Conservation (phyloP, 2,888 invertebrate genomes). For the Dione vanillae region DNA sequence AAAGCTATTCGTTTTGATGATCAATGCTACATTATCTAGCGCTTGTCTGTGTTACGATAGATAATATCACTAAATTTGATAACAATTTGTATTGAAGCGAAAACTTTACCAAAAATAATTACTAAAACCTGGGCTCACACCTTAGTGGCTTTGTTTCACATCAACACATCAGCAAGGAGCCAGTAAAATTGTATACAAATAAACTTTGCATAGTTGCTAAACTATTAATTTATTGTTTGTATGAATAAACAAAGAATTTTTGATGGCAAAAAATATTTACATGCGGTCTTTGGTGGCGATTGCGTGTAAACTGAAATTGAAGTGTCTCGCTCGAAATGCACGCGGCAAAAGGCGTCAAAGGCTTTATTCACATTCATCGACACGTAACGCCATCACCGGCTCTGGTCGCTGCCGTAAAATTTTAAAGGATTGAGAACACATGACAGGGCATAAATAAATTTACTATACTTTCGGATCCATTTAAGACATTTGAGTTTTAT, state of each 20-base stretch:
- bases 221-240: neutral
- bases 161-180: slow-evolving; percentile 62
- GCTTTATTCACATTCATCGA: slow-evolving; percentile 74
- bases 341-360: slow-evolving; percentile 77
- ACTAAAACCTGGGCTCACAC: too few relatives aligned
- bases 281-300: slow-evolving; percentile 51
- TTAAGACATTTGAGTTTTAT: neutral
- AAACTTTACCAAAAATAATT: too few relatives aligned
- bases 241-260: slow-evolving; percentile 29
- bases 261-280: slow-evolving; percentile 47
- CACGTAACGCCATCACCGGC: slow-evolving; percentile 66
- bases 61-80: neutral
- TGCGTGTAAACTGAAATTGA: slow-evolving; percentile 72
- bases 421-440: slow-evolving; percentile 55
- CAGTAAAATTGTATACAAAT: too few relatives aligned
- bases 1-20: slow-evolving; percentile 70
- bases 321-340: slow-evolving; percentile 69
- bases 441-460: slow-evolving; percentile 38
- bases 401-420: slow-evolving; percentile 53
- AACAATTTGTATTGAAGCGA: neutral
- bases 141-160: slow-evolving; percentile 56
- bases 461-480: slow-evolving; percentile 4
- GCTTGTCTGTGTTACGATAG: neutral
- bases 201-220: neutral
- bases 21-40: slow-evolving; percentile 46